Percentiles rank a stretch among this genome's conserved stretches.
Evolutionary conservation across 2,113 vertebrate species (phyloP).

Genomic region (Xenopus borealis): DNA sequence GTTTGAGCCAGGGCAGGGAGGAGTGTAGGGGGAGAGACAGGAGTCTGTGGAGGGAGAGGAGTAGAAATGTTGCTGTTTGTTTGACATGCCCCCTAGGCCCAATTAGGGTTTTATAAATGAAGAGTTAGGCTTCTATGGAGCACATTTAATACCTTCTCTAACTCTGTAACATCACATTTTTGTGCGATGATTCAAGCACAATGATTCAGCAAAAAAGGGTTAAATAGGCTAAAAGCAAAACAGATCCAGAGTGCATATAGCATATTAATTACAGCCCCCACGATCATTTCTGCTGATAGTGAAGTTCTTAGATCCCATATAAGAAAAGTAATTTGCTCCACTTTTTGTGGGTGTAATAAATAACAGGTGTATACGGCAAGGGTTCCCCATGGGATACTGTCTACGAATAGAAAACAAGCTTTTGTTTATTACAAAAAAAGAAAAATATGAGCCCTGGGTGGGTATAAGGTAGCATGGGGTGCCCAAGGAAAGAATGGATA

Average conservation of each 20-base stretch:
- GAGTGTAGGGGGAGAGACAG: conserved; percentile 2
- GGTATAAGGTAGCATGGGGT: too few species aligned
- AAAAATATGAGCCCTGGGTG: neutral
- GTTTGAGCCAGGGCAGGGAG: conserved; percentile 86
- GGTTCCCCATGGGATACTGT: neutral
- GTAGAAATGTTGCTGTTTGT: conserved; percentile 3
- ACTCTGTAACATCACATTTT: neutral
- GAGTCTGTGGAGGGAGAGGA: neutral
- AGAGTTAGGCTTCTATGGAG: too few species aligned
- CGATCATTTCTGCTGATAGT: neutral
- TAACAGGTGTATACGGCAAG: neutral
- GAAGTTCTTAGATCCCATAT: neutral
- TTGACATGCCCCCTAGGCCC: conserved; percentile 45
- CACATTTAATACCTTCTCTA: too few species aligned
- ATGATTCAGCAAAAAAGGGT: too few species aligned
- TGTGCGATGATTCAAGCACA: neutral
- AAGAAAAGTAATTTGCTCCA: conserved; percentile 16
- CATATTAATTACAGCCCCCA: neutral
- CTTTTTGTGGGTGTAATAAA: neutral
- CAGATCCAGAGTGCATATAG: too few species aligned
- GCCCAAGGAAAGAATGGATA: too few species aligned
- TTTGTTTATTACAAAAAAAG: neutral
- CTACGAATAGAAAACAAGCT: neutral
- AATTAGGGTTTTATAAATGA: neutral
- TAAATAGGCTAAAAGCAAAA: neutral